A percentile compares a stretch with the other conserved stretches of the same genome.
Conservation (phyloP, 2,113 vertebrate genomes). For the Cygnus buccinator region DNA sequence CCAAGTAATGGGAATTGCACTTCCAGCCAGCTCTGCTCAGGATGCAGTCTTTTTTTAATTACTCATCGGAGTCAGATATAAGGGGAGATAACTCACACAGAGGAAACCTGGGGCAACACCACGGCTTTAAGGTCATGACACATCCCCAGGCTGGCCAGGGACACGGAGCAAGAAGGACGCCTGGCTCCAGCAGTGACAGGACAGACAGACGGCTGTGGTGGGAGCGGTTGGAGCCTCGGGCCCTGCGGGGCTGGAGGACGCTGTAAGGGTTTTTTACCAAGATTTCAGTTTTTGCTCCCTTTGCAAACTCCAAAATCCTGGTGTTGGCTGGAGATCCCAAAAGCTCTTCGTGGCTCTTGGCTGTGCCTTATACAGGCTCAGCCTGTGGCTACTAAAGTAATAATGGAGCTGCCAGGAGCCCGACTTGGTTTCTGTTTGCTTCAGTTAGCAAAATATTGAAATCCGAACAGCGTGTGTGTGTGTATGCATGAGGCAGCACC, state of each 20-base stretch:
- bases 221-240: accelerated
- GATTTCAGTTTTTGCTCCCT: no score
- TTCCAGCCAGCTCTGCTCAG: background rate
- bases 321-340: background rate
- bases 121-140: background rate
- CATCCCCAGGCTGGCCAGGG: background rate
- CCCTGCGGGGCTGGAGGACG: accelerated
- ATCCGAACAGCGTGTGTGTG: accelerated
- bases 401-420: background rate
- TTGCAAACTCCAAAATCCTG: background rate
- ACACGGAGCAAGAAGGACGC: background rate
- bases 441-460: background rate
- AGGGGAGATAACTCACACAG: background rate
- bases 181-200: accelerated
- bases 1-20: background rate
- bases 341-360: background rate
- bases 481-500: background rate
- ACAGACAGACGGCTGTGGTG: accelerated
- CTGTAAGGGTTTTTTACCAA: no score
- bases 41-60: background rate
- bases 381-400: background rate
- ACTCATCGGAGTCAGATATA: background rate
- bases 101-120: background rate
- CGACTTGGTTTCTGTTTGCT: background rate
- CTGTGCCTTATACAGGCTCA: background rate